These are phyloP conservation scores for Hystrix brachyura DNA, from an alignment of 2,113 vertebrate genomes.

Conservation along the genomic window DNA sequence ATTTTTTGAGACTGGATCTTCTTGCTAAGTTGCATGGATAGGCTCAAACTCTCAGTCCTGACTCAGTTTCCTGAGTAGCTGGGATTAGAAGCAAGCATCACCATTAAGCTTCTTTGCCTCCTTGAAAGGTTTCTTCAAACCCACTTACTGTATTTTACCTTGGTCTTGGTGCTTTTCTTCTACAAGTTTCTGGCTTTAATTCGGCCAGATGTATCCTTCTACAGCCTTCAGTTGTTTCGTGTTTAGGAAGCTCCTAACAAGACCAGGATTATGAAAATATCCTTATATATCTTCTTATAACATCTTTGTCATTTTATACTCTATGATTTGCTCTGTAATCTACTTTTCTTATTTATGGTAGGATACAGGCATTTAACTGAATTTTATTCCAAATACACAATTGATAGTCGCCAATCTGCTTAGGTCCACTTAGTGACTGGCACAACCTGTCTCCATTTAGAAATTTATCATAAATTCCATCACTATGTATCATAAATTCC, in stretches of 20 bases:
- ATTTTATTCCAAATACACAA: slow-evolving; percentile 34
- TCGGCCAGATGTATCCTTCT: background rate
- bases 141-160: background rate
- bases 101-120: background rate
- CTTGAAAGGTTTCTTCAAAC: background rate
- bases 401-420: background rate
- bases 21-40: background rate
- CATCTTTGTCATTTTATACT: background rate
- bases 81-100: background rate
- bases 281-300: background rate
- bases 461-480: background rate
- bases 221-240: background rate
- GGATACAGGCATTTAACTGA: slow-evolving; percentile 14
- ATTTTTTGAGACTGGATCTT: background rate
- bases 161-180: background rate
- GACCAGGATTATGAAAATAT: slow-evolving; percentile 26
- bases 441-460: background rate
- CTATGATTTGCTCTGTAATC: background rate
- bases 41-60: background rate
- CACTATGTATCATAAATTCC: background rate
- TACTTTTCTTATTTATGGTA: background rate
- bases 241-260: slow-evolving; percentile 22
- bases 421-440: background rate
- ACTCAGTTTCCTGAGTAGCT: background rate
- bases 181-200: background rate